Evolutionary conservation across 2,113 vertebrate genomes (phyloP).

Genomic region (Corythaixoides concolor): DNA sequence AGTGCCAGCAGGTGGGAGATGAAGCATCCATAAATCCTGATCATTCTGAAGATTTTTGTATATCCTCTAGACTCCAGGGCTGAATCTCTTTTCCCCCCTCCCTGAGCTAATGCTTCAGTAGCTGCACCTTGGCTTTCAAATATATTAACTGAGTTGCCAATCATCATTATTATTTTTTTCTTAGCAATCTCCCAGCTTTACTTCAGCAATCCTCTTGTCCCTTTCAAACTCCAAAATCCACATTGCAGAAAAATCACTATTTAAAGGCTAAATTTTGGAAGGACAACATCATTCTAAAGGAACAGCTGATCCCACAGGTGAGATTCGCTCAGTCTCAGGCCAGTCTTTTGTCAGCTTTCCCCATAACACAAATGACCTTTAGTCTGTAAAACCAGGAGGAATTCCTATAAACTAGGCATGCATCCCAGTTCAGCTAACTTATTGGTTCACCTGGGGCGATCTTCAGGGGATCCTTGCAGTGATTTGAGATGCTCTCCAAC

Average conservation of each 20-base stretch:
- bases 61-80: neutral
- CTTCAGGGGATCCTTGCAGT: neutral
- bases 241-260: neutral
- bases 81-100: neutral
- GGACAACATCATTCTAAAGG: neutral
- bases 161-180: constrained; percentile 38
- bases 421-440: neutral
- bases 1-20: constrained; percentile 21
- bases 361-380: neutral
- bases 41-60: constrained; percentile 36
- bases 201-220: constrained; percentile 8
- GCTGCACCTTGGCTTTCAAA: constrained; percentile 39
- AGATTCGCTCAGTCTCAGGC: neutral
- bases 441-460: neutral
- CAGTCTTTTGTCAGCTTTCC: neutral
- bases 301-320: neutral
- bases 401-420: neutral
- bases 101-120: constrained; percentile 17
- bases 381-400: neutral
- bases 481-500: neutral
- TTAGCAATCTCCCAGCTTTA: constrained; percentile 32
- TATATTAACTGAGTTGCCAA: constrained; percentile 45
- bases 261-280: neutral
- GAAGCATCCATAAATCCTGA: constrained; percentile 26
- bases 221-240: neutral